Evolutionary conservation across 2,797 vertebrate genomes (phyloP), one percentile per base, ranked within the genome.

Genomic region (Cyprinodon diabolis): DNA sequence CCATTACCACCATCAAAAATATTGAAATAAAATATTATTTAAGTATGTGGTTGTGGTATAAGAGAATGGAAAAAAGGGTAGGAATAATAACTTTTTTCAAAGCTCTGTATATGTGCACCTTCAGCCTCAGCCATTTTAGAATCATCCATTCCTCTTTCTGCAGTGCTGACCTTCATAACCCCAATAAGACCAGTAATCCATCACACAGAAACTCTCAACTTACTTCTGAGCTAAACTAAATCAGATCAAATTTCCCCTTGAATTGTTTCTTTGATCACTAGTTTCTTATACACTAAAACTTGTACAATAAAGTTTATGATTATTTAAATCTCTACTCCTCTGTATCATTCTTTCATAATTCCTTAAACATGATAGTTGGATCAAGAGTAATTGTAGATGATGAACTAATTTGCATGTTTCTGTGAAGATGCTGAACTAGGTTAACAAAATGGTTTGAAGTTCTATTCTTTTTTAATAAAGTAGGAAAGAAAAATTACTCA

Each of bases 151-250:
- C 11, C 40, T 65, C 62, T 4, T 10, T 65, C 62, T 65, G 62
- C 62, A 65, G 62, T 45, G 21, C 21, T 65, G 62, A 65, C 62
- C 40, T 45, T 65, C 40, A 65, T 47, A 47, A 47, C 43, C 11
- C 21, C 21, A 65, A 43, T 23, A 47, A 63, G 9, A 63, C 60
- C 23, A 63, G 10, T 48, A 43, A 43, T 63, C 60, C 37, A 65
- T 65, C 45, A 65, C 62, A 47, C 40, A 65, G 9, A 65, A 47
- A 65, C 62, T 65, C 40, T 65, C 62, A 47, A 65, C 43, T 47
- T 65, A 15, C 62, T 12, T 65, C 43, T 45, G 19, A 63, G 37
- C 60, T 63, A 63, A 63, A 63, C 60, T 63, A n/a, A 63, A n/a
- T 19, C 60, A 63, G n/a, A n/a, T 65, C 12, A 6, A 5, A 30